phyloP scores from a whole-genome alignment of 2,888 invertebrate species.

The Tolmerus cingulatus region DNA sequence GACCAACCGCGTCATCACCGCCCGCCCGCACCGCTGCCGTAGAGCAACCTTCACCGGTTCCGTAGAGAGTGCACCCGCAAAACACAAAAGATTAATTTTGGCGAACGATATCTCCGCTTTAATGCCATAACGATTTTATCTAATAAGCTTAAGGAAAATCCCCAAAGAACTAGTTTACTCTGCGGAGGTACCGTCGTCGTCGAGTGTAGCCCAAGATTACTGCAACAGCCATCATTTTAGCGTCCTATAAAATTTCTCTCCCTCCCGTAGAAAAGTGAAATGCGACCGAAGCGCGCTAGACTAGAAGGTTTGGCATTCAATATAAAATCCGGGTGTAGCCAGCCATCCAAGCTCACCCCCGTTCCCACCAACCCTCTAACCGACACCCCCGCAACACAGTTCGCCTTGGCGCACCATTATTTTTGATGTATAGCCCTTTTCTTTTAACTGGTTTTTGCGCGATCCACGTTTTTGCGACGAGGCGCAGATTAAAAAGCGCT shows the following conservation, averaged over 20 bases:
- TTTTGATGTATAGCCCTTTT: background rate
- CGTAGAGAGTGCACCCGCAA: background rate
- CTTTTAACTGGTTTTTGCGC: background rate
- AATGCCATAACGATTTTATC: background rate
- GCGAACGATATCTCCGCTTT: background rate
- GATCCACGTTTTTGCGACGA: background rate
- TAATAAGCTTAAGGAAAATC: slow-evolving; percentile 13
- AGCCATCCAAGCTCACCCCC: background rate
- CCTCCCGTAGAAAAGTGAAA: background rate
- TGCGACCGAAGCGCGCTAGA: background rate
- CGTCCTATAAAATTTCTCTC: background rate
- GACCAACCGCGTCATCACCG: background rate
- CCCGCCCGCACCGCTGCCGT: background rate
- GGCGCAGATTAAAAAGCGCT: background rate
- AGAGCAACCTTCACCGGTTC: background rate
- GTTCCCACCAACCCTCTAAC: too few species aligned
- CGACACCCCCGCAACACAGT: background rate
- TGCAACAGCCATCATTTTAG: background rate
- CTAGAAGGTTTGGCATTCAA: background rate
- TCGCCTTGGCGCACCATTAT: background rate
- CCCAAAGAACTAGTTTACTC: background rate
- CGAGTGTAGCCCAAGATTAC: background rate
- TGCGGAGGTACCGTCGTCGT: background rate
- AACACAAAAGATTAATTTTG: slow-evolving; percentile 2
- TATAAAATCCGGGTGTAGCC: background rate